Conservation (phyloP, 2,797 vertebrate species). For the Pseudotriccus pelzelni region DNA sequence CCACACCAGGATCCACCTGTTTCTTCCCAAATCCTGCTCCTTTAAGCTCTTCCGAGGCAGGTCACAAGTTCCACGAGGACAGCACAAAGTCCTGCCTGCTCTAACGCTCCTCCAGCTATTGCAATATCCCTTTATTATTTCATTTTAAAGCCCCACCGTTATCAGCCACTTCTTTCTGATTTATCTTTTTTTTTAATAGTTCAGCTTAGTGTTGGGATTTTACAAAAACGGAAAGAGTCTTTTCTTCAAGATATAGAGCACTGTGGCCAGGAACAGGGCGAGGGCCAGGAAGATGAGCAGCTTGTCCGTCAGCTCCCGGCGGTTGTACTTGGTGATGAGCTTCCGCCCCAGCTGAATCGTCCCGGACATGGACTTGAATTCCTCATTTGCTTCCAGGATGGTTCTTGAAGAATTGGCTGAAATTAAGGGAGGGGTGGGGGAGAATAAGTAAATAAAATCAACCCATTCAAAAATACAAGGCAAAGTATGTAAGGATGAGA, state of each 20-base stretch:
- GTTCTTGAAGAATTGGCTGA: constrained; percentile 90
- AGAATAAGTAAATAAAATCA: neutral
- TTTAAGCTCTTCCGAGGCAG: neutral
- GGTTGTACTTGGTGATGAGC: constrained; percentile 97
- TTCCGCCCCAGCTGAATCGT: constrained; percentile 95
- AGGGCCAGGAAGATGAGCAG: constrained; percentile 95
- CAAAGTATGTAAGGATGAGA: neutral
- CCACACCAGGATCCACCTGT: neutral
- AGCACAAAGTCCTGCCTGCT: neutral
- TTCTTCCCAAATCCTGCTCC: neutral
- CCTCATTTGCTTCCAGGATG: constrained; percentile 92
- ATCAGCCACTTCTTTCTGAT: neutral
- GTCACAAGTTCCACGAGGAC: accelerated
- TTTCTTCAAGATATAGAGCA: constrained; percentile 97
- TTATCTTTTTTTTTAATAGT: neutral
- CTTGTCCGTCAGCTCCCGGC: constrained; percentile 93
- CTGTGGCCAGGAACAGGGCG: constrained; percentile 92
- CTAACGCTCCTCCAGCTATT: neutral
- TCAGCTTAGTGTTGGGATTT: neutral
- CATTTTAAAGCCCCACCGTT: neutral
- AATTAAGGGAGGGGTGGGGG: neutral
- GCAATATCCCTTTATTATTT: neutral
- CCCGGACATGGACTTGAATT: constrained; percentile 97
- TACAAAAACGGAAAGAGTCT: constrained; percentile 93
- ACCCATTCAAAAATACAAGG: neutral